A percentile compares a stretch with the other conserved stretches of the same genome.
These are phyloP conservation scores for Manis pentadactyla DNA, from an alignment of 2,797 vertebrate species.

Conservation along the genomic window DNA sequence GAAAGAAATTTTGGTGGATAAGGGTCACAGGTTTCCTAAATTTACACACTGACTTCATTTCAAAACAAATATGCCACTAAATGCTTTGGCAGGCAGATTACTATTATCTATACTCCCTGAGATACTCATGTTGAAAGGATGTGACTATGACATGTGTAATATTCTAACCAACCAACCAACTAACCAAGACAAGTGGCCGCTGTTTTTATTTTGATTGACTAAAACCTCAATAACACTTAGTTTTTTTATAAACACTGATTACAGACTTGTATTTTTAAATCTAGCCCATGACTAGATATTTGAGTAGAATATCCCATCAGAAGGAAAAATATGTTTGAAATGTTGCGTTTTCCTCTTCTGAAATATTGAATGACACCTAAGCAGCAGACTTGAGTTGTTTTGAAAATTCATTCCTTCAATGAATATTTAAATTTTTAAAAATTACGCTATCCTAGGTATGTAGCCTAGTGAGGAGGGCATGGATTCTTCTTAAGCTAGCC, in stretches of 20 bases:
- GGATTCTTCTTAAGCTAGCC: neutral
- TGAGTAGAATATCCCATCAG: neutral
- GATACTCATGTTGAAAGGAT: neutral
- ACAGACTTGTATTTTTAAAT: constrained; percentile 15
- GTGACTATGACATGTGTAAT: neutral
- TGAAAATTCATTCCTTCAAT: neutral
- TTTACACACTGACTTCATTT: constrained; percentile 14
- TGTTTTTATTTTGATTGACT: constrained; percentile 16
- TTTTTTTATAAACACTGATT: constrained; percentile 3
- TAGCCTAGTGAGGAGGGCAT: neutral
- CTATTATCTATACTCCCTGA: neutral
- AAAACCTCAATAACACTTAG: neutral
- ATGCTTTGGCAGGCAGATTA: neutral
- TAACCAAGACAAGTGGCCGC: neutral
- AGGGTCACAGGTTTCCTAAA: constrained; percentile 13
- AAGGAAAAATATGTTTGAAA: neutral
- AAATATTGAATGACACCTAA: constrained; percentile 11
- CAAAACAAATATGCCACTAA: constrained; percentile 23
- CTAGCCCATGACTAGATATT: neutral
- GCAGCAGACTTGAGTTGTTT: neutral
- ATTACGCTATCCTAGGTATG: neutral
- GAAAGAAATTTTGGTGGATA: neutral
- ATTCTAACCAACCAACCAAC: neutral
- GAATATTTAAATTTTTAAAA: neutral
- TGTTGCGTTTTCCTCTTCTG: neutral